These are phyloP conservation scores for Rhagologus leucostigma DNA, from an alignment of 2,113 vertebrate species.

Conservation along the genomic window DNA sequence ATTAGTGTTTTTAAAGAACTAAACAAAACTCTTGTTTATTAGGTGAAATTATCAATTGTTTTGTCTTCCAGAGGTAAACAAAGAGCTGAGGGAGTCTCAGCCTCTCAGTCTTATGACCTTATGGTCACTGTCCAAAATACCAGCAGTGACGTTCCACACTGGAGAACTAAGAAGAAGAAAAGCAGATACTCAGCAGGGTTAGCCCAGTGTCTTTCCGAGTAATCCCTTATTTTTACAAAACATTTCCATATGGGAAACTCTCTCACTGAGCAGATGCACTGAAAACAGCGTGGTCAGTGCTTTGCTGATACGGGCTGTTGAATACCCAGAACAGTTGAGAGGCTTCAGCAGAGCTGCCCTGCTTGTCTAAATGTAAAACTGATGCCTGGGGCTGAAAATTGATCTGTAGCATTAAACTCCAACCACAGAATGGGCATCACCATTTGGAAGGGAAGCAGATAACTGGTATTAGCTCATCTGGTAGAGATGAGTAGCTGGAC, in stretches of 20 bases:
- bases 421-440: not conserved
- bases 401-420: not conserved
- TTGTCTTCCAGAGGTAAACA: conserved; percentile 55
- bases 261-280: not conserved
- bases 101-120: conserved; percentile 26
- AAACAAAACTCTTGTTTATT: not conserved
- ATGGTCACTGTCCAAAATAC: conserved; percentile 60
- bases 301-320: not conserved
- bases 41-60: not conserved
- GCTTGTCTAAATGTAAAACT: not conserved
- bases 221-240: conserved; percentile 55
- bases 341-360: not conserved
- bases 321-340: not conserved
- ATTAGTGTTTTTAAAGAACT: not conserved
- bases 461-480: not conserved
- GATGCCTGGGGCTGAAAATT: conserved; percentile 17
- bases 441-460: not conserved
- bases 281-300: not conserved
- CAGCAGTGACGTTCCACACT: not conserved
- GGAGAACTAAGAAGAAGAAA: conserved; percentile 45
- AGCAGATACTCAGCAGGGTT: conserved; percentile 60
- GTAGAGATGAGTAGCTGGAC: not conserved
- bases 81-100: not conserved
- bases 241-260: conserved; percentile 44
- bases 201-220: conserved; percentile 39